A percentile compares a stretch with the other conserved stretches of the same genome.
phyloP scores from a whole-genome alignment of 1,140 invertebrate genomes.

The Xylocopa sonorina region DNA sequence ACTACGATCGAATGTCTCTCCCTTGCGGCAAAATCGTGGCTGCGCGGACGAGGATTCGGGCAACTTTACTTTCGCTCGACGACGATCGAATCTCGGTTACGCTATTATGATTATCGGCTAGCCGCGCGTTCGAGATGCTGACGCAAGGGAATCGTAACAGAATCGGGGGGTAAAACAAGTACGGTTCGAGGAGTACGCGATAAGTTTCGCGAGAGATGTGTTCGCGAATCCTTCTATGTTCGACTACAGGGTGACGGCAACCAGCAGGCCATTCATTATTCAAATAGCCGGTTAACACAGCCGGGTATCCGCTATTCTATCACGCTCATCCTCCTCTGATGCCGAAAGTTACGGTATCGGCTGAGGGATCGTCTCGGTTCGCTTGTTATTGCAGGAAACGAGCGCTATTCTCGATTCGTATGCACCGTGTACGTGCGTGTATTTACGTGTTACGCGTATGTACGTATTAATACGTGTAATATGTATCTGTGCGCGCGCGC shows the following conservation, averaged over 20 bases:
- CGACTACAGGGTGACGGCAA: neutral
- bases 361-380: neutral
- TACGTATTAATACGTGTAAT: conserved; percentile 1
- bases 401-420: conserved; percentile 5
- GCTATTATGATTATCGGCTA: too few relatives aligned
- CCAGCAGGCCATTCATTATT: conserved; percentile 11
- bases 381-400: conserved; percentile 23
- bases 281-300: neutral
- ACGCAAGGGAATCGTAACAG: too few relatives aligned
- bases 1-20: too few relatives aligned
- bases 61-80: too few relatives aligned
- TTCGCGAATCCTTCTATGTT: neutral
- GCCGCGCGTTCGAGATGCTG: too few relatives aligned
- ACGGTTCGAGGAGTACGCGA: neutral
- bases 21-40: too few relatives aligned
- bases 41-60: too few relatives aligned
- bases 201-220: neutral
- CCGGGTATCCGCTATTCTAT: conserved; percentile 4
- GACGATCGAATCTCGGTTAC: too few relatives aligned
- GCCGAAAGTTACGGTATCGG: neutral
- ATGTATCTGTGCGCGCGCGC: neutral
- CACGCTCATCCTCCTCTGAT: neutral
- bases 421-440: neutral
- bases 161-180: too few relatives aligned
- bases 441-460: neutral